These are phyloP conservation scores for Bergia sp. DNA, from an alignment of 92 coral and sea anemone species.

Conservation along the genomic window DNA sequence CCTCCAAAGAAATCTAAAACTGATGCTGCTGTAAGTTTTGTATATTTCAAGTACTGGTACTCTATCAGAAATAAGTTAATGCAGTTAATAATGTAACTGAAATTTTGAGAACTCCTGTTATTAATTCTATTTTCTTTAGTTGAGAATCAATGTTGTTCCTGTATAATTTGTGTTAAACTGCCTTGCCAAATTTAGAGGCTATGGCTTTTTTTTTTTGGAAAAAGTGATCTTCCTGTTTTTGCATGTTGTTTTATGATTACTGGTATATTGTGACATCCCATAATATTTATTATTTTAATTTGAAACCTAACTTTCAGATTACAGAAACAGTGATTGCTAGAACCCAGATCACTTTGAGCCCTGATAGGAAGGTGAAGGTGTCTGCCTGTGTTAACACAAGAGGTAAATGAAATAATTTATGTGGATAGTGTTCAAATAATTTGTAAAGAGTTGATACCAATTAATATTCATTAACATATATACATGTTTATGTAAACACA, in stretches of 20 bases:
- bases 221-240: background rate
- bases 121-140: no score
- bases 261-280: background rate
- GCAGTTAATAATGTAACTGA: no score
- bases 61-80: no score
- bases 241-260: background rate
- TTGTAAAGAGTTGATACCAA: background rate
- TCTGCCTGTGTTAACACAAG: conserved; percentile 58
- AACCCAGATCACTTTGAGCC: conserved; percentile 66
- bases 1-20: conserved; percentile 76
- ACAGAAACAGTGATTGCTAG: conserved; percentile 62
- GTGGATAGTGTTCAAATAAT: background rate
- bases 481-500: no score
- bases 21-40: conserved; percentile 51
- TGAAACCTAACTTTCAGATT: conserved; percentile 38
- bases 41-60: background rate
- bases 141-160: no score
- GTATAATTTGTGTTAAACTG: no score
- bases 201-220: no score
- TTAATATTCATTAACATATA: no score
- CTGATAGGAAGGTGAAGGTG: conserved; percentile 77
- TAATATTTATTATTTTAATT: background rate
- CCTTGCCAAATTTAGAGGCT: no score
- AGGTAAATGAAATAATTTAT: background rate
- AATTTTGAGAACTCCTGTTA: no score